Conservation (phyloP, 1,140 invertebrate genomes). For the Acromyrmex heyeri region DNA sequence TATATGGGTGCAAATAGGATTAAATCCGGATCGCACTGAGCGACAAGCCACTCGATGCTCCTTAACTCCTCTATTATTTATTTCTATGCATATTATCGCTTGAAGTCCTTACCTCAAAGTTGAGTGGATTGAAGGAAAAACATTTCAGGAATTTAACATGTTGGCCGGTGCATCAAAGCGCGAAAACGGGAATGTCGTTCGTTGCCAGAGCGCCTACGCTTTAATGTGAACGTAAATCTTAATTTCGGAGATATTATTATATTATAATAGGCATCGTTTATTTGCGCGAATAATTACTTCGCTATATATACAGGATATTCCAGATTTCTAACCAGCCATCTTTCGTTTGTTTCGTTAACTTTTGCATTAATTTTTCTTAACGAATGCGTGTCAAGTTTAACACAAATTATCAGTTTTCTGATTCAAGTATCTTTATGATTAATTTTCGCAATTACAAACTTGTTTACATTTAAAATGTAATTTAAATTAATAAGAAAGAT, state of each 20-base stretch:
- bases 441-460: neutral
- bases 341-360: neutral
- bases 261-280: conserved; percentile 12
- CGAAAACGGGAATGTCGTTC: conserved; percentile 29
- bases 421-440: neutral
- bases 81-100: neutral
- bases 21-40: too few relatives aligned
- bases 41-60: too few relatives aligned
- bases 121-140: conserved; percentile 16
- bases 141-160: conserved; percentile 5
- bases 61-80: neutral
- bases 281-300: conserved; percentile 8
- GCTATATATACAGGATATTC: too few relatives aligned
- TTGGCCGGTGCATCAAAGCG: conserved; percentile 10
- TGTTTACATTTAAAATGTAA: neutral
- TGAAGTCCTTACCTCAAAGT: neutral
- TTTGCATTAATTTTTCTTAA: neutral
- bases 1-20: too few relatives aligned
- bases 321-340: neutral
- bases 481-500: neutral
- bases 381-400: neutral
- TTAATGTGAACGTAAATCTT: conserved; percentile 47
- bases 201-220: conserved; percentile 50
- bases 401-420: neutral
- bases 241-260: conserved; percentile 37